Evolutionary conservation across 2,797 vertebrate species (phyloP), one percentile per base, ranked within the genome.

Genomic region (Novumbra hubbsi): DNA sequence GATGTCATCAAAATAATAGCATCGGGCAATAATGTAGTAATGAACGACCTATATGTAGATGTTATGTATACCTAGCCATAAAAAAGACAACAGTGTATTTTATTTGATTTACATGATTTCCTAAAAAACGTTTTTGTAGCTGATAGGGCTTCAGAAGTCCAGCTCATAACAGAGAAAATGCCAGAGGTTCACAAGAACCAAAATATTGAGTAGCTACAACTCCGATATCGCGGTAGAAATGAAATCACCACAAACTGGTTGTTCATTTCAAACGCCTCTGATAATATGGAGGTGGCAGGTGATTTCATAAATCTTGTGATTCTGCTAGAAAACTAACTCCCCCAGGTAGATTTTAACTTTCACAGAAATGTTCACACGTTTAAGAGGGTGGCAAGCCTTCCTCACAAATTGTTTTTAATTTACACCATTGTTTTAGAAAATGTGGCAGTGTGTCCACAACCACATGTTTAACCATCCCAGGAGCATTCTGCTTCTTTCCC

Each of bases 311-410:
- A 17, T 71, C 82, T 17, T 62, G n/a, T 70, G 78, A 86, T 84
- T 85, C 77, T 76, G 70, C 86, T 83, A 83, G 79, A 63, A 28
- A 62, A 27, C 70, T 78, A 62, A 75, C 80, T 81, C 83, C 76
- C 76, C 87, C 85, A 74, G 79, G 81, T 71, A 70, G 81, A 76
- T 48, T 87, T 85, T 55, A 85, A 73, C 86, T 87, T 83, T 88
- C 78, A 80, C 65, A 76, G 81, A 84, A 81, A 85, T 38, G 34
- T 38, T 38, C 34, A 38, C 2, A 38, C 86, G 87, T 85, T 89
- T 38, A 87, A 78, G 86, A 21, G n/a, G n/a, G n/a, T n/a, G n/a
- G n/a, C n/a, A n/a, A n/a, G n/a, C n/a, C n/a, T n/a, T n/a, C n/a
- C n/a, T n/a, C n/a, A n/a, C n/a, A n/a, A n/a, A n/a, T n/a, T n/a